phyloP scores from a whole-genome alignment of 2,113 vertebrate species.

The Limanda limanda region DNA sequence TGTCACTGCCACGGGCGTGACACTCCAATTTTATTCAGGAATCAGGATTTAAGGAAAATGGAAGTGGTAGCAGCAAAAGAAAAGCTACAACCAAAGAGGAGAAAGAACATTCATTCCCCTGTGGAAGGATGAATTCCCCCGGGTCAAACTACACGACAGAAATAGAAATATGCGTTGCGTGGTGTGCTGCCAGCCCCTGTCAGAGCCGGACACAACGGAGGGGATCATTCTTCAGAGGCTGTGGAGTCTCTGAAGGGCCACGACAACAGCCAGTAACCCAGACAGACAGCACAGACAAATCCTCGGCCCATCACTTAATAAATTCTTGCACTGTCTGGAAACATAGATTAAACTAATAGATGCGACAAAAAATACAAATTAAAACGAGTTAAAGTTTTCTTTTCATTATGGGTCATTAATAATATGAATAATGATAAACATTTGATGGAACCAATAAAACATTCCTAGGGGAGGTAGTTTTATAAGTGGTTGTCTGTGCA shows the following conservation, averaged over 20 bases:
- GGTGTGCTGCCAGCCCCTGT: constrained; percentile 46
- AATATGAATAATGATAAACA: neutral
- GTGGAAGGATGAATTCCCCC: constrained; percentile 49
- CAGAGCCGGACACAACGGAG: constrained; percentile 34
- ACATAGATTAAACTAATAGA: neutral
- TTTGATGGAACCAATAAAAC: constrained; percentile 11
- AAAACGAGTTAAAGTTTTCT: neutral
- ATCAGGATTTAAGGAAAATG: constrained; percentile 39
- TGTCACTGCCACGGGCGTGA: constrained; percentile 31
- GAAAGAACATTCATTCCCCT: constrained; percentile 48
- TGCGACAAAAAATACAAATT: neutral
- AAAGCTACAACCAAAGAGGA: constrained; percentile 22
- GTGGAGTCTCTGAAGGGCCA: constrained; percentile 8
- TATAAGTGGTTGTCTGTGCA: neutral
- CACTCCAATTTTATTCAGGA: constrained; percentile 32
- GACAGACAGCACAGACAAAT: neutral
- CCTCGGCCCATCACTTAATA: neutral
- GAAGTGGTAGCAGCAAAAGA: constrained; percentile 30
- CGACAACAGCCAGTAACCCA: constrained; percentile 13
- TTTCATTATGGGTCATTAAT: constrained; percentile 1
- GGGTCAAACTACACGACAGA: constrained; percentile 59
- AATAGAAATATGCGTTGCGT: constrained; percentile 54
- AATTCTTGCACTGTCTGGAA: neutral
- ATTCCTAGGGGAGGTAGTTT: neutral
- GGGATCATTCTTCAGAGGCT: constrained; percentile 51